Percentiles rank a stretch among this genome's conserved stretches.
Evolutionary conservation across 2,888 invertebrate genomes (phyloP).

Genomic region (Acrocyrtus sp.): DNA sequence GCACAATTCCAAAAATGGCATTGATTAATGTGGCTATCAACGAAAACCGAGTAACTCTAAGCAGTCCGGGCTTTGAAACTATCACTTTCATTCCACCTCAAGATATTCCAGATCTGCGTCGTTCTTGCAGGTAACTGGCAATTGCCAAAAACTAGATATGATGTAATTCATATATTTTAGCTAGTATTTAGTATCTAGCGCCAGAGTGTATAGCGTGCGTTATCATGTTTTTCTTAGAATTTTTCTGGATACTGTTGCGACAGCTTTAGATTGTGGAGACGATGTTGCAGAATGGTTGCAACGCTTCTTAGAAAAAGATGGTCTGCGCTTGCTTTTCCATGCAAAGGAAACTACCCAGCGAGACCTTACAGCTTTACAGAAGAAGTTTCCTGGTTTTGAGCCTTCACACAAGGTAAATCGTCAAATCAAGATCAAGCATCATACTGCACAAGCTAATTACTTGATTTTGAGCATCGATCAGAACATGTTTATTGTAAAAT

Average conservation of each 20-base stretch:
- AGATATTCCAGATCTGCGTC: slow-evolving; percentile 32
- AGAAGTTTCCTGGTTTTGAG: slow-evolving; percentile 57
- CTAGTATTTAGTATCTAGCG: neutral
- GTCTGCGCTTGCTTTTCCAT: slow-evolving; percentile 56
- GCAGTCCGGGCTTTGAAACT: slow-evolving; percentile 42
- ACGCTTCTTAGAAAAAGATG: slow-evolving; percentile 53
- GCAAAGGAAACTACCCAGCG: slow-evolving; percentile 51
- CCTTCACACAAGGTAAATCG: slow-evolving; percentile 57
- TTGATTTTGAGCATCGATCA: slow-evolving; percentile 1
- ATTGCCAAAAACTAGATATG: neutral
- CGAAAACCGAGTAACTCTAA: slow-evolving; percentile 58
- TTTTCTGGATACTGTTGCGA: slow-evolving; percentile 65
- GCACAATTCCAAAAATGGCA: slow-evolving; percentile 59
- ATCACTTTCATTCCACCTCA: slow-evolving; percentile 58
- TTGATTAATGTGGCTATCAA: slow-evolving; percentile 53
- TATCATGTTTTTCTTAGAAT: slow-evolving; percentile 44
- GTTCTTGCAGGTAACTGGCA: slow-evolving; percentile 41
- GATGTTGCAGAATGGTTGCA: slow-evolving; percentile 68
- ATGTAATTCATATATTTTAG: neutral
- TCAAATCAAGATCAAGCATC: too few species aligned
- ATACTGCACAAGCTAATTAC: too few species aligned
- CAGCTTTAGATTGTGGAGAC: slow-evolving; percentile 68
- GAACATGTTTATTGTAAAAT: neutral
- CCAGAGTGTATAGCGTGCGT: neutral
- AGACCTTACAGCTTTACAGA: slow-evolving; percentile 44